Conservation (phyloP, 2,113 vertebrate genomes). For the Propithecus coquereli region DNA sequence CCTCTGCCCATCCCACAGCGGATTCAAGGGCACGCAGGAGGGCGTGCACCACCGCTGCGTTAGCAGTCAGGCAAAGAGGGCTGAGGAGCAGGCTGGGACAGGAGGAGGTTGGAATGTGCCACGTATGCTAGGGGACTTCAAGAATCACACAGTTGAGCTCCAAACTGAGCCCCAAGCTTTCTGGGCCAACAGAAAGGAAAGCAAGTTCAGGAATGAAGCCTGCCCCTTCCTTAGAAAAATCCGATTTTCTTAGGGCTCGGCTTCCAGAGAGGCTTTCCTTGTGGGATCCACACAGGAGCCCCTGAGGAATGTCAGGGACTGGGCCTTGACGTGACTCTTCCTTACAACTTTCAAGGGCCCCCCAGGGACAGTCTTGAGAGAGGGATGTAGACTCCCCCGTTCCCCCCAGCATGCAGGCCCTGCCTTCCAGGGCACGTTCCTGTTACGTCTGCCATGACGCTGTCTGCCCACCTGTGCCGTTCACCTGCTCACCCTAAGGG, state of each 20-base stretch:
- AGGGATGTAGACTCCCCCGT: no score
- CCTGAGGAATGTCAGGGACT: no score
- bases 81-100: background rate
- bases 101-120: background rate
- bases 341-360: background rate
- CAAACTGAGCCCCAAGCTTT: background rate
- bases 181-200: background rate
- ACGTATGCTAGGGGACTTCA: accelerated
- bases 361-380: background rate
- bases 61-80: background rate
- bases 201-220: accelerated
- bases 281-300: background rate
- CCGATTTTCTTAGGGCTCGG: no score
- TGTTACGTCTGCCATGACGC: accelerated
- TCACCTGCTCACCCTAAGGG: no score
- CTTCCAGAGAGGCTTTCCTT: background rate
- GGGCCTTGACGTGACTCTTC: background rate
- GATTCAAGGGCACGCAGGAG: accelerated
- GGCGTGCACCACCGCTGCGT: accelerated
- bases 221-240: background rate
- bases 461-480: background rate
- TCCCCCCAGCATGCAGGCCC: accelerated
- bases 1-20: background rate
- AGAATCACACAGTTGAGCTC: background rate
- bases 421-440: no score